These are phyloP conservation scores for Cheiracanthium punctorium DNA, from an alignment of 2,888 invertebrate genomes.

Conservation along the genomic window DNA sequence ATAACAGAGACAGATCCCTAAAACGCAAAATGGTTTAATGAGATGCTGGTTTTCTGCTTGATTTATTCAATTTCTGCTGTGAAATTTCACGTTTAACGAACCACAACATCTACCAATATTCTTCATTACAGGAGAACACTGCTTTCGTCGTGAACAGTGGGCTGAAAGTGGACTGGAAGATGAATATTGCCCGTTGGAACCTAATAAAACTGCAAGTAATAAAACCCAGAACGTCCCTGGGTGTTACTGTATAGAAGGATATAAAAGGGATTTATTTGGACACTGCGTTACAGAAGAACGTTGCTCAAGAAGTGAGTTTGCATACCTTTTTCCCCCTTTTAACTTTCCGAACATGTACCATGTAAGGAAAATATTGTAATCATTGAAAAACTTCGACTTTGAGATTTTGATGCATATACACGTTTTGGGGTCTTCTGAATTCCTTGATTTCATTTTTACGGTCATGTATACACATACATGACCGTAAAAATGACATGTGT, in stretches of 20 bases:
- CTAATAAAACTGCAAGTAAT: not conserved
- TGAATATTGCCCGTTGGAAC: conserved; percentile 24
- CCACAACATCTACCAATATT: too few relatives aligned
- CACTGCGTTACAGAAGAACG: conserved; percentile 23
- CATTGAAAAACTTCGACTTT: too few relatives aligned
- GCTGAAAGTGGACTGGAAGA: conserved; percentile 22
- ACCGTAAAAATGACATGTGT: too few relatives aligned
- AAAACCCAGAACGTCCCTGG: not conserved
- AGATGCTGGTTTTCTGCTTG: not conserved
- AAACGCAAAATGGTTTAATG: not conserved
- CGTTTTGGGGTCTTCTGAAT: too few relatives aligned
- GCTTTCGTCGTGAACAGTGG: conserved; percentile 5
- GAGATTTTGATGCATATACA: too few relatives aligned
- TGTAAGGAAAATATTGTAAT: too few relatives aligned
- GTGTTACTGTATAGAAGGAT: conserved; percentile 41
- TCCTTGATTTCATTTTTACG: too few relatives aligned
- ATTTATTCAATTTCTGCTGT: not conserved
- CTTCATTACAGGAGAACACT: not conserved
- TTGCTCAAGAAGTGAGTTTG: too few relatives aligned
- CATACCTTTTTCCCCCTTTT: too few relatives aligned
- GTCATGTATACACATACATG: too few relatives aligned
- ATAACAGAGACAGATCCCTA: not conserved
- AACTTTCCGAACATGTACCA: too few relatives aligned
- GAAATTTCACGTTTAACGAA: too few relatives aligned
- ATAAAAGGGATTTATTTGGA: conserved; percentile 28